phyloP scores from a whole-genome alignment of 2,888 invertebrate genomes.

The Chouioia cunea region DNA sequence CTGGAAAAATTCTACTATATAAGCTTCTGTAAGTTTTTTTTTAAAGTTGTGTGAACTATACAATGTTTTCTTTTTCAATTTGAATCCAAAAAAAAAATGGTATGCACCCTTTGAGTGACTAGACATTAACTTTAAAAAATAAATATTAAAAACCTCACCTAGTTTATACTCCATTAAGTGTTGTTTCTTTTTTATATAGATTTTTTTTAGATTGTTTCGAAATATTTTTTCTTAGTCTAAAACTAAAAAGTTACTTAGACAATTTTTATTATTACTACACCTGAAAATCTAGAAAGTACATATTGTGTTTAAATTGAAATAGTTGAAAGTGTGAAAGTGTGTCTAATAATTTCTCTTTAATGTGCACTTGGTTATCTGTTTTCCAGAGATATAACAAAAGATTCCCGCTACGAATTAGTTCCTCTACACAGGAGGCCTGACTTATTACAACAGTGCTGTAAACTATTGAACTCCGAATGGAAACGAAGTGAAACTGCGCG shows the following conservation, averaged over 20 bases:
- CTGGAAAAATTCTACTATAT: conserved; percentile 35
- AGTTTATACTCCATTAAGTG: neutral
- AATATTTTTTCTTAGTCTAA: conserved; percentile 2
- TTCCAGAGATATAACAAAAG: conserved; percentile 58
- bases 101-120: conserved; percentile 10
- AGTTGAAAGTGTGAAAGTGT: too few relatives aligned
- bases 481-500: conserved; percentile 84
- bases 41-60: conserved; percentile 21
- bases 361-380: conserved; percentile 43
- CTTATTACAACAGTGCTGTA: conserved; percentile 79
- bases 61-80: conserved; percentile 2
- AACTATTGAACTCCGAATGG: conserved; percentile 89
- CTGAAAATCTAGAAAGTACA: neutral
- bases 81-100: conserved; percentile 5
- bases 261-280: neutral
- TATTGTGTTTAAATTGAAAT: conserved; percentile 15
- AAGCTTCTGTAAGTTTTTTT: conserved; percentile 43
- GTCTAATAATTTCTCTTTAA: conserved; percentile 5
- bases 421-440: conserved; percentile 81
- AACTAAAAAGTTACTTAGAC: neutral
- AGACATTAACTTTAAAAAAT: conserved; percentile 28
- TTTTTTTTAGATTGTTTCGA: conserved; percentile 6
- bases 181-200: neutral
- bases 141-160: neutral
- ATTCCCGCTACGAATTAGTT: conserved; percentile 70